Base-by-base conservation (phyloP, 2,888 invertebrate genomes). In the Drosophila infuscata region DNA sequence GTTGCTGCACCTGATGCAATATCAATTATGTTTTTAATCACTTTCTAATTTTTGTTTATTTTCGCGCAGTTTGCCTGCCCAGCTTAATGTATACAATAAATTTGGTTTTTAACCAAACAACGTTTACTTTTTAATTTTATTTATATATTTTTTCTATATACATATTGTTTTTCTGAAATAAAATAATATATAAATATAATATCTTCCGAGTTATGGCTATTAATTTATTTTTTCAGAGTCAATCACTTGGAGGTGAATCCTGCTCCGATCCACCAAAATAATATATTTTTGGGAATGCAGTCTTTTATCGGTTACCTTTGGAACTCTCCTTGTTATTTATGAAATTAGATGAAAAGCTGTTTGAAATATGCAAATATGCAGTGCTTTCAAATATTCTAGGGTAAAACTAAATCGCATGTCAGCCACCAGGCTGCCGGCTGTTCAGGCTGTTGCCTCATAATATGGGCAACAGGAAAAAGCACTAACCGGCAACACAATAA, bases 11-110 rank as follows among this genome's bases (percentile, higher is more conserved):
- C 51, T 41, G 54, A 56, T 64, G 54, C 32, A 32, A 52, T n/a
- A 67, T 70, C 71, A 71, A 74, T 85, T 67, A 72, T 30, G n/a
- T 62, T 58, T 68, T 71, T 49, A 68, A 74, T 79, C n/a, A 54
- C 6, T 43, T 43, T 43, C 11, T 43, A n/a, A n/a, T 43, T 43
- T n/a, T n/a, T 43, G 11, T 43, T 43, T 11, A n/a, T 43, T n/a
- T 11, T n/a, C 41, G 6, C n/a, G 3, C 41, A 43, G 5, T n/a
- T 41, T 5, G 7, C 11, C 46, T 3, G 46, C 2, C 20, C 20
- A 46, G 20, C 20, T 20, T 20, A 46, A 3, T 46, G 46, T 15
- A 2, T 25, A 3, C 12, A 15, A 46, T 25, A 25, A 46, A 46
- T 25, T 25, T 25, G 46, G 25, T 9, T 46, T 46, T 46, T 25